phyloP scores from a whole-genome alignment of 2,113 vertebrate species.

The Dryoscopus gambensis region DNA sequence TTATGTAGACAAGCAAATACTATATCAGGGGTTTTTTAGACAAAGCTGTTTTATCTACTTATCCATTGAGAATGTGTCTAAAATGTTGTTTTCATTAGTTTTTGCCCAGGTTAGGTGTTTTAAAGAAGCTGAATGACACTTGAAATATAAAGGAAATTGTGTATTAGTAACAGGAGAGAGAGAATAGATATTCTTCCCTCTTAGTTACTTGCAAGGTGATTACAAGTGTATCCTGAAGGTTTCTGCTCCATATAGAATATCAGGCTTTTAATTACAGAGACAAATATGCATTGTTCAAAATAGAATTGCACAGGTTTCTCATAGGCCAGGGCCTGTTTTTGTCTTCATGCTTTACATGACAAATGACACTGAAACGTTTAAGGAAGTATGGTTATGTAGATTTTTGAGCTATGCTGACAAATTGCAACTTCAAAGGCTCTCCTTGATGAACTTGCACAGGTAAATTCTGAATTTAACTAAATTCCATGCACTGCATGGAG shows the following conservation, averaged over 20 bases:
- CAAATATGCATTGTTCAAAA: not conserved
- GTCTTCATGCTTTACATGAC: not conserved
- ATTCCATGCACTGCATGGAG: not conserved
- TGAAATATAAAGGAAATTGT: not conserved
- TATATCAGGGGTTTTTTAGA: not conserved
- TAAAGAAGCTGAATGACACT: not conserved
- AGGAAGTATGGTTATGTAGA: not conserved
- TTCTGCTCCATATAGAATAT: not conserved
- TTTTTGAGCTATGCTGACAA: not conserved
- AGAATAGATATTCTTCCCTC: not conserved
- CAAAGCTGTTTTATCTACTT: not conserved
- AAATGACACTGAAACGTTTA: not conserved
- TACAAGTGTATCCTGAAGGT: not conserved
- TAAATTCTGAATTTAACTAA: not conserved
- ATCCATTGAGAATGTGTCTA: not conserved
- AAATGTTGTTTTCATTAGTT: not conserved
- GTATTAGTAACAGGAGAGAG: not conserved
- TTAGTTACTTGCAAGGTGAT: not conserved
- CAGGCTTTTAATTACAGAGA: not conserved
- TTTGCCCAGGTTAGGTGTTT: not conserved
- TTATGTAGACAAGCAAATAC: not conserved
- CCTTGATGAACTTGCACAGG: not conserved
- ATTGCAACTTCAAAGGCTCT: not conserved
- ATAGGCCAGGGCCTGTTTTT: not conserved
- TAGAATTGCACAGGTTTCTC: not conserved